Evolutionary conservation across 2,888 invertebrate species (phyloP).

Genomic region (Cryptocephalus primarius): DNA sequence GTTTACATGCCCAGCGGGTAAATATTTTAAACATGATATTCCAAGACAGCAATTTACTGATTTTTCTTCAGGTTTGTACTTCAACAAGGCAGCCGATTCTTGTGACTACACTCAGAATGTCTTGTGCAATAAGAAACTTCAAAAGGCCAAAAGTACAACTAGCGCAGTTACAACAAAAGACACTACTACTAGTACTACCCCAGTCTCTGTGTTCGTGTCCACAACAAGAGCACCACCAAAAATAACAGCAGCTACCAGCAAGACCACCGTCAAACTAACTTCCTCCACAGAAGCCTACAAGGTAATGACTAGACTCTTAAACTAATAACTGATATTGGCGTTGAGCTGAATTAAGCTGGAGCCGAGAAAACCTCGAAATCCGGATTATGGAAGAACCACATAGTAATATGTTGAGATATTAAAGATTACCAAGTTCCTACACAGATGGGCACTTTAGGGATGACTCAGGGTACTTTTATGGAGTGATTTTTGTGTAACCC

Average conservation of each 20-base stretch:
- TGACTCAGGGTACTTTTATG: too few relatives aligned
- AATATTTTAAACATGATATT: conserved; percentile 5
- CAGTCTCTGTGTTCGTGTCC: conserved; percentile 29
- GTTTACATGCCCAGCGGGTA: conserved; percentile 85
- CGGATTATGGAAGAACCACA: too few relatives aligned
- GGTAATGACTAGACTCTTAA: conserved; percentile 3
- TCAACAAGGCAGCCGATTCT: conserved; percentile 84
- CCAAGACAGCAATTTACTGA: too few relatives aligned
- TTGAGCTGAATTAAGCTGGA: too few relatives aligned
- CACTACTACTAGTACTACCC: conserved; percentile 39
- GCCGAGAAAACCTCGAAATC: not conserved
- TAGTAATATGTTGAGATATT: too few relatives aligned
- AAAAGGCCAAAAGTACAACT: conserved; percentile 38
- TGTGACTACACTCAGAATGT: conserved; percentile 89
- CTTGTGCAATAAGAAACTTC: conserved; percentile 56
- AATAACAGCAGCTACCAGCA: conserved; percentile 35
- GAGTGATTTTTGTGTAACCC: too few relatives aligned
- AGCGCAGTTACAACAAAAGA: conserved; percentile 37
- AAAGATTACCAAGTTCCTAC: too few relatives aligned
- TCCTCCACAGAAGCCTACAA: conserved; percentile 30
- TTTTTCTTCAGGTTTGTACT: conserved; percentile 57
- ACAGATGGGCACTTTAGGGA: too few relatives aligned
- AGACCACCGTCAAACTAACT: conserved; percentile 26
- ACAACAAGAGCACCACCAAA: conserved; percentile 25
- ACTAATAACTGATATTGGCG: too few relatives aligned